Percentiles rank a stretch among this genome's conserved stretches.
Conservation (phyloP, 2,888 invertebrate species). For the Ariolimax columbianus region DNA sequence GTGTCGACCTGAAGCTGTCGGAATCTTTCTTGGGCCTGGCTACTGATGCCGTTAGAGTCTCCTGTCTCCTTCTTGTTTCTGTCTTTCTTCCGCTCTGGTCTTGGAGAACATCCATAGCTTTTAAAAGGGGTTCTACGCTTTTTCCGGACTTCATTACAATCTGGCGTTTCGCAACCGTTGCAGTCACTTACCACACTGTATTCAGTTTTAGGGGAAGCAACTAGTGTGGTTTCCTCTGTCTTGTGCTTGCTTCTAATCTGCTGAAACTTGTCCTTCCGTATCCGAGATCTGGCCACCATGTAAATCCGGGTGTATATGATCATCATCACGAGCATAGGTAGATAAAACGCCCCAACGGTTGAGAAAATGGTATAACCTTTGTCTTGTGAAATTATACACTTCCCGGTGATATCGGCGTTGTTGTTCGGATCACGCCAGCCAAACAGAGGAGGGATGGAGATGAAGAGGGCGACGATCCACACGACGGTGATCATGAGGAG, state of each 20-base stretch:
- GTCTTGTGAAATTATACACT: slow-evolving; percentile 92
- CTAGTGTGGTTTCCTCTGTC: slow-evolving; percentile 56
- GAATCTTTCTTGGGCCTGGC: slow-evolving; percentile 12
- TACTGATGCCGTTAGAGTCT: slow-evolving; percentile 34
- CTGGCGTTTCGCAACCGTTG: slow-evolving; percentile 44
- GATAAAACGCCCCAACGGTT: slow-evolving; percentile 97
- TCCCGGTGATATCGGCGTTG: slow-evolving; percentile 75
- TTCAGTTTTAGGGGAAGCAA: slow-evolving; percentile 54
- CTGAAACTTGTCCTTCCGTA: slow-evolving; percentile 73
- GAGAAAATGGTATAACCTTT: slow-evolving; percentile 93
- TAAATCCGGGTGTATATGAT: slow-evolving; percentile 97
- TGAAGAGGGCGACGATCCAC: slow-evolving; percentile 94
- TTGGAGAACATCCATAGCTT: slow-evolving; percentile 53
- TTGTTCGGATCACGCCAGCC: slow-evolving; percentile 72
- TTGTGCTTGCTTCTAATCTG: slow-evolving; percentile 56
- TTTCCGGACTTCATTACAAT: slow-evolving; percentile 35
- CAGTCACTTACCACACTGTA: slow-evolving; percentile 55
- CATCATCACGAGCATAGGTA: slow-evolving; percentile 95
- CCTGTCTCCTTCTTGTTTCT: slow-evolving; percentile 30
- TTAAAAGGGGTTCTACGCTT: slow-evolving; percentile 44
- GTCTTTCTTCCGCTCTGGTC: slow-evolving; percentile 49
- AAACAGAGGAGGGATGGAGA: slow-evolving; percentile 95
- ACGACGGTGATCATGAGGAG: slow-evolving; percentile 93
- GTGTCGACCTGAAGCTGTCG: slow-evolving; percentile 49
- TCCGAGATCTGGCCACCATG: slow-evolving; percentile 85